Evolutionary conservation across 2,113 vertebrate species (phyloP), one percentile per base, ranked within the genome.

Genomic region (Ageneiosus marmoratus): DNA sequence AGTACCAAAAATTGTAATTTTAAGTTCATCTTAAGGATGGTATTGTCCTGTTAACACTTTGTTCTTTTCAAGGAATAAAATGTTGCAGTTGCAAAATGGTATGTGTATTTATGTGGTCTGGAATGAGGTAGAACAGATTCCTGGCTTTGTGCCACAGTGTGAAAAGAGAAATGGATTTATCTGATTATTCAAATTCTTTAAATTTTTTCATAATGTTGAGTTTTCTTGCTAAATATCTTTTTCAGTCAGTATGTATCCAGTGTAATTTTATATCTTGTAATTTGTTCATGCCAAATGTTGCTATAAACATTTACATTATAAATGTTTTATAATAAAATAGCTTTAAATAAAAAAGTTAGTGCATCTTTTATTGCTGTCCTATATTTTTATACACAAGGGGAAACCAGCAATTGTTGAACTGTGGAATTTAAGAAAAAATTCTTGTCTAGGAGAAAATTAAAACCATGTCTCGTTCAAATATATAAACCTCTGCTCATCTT

Each of bases 161-260:
- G 15, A 51, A 74, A 72, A n/a, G 5, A 73, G 24, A 50, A 53
- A 32, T 53, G 15, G 27, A 34, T 53, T 48, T 27, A 41, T 69
- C 37, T 24, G 1, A 12, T 69, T 73, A n/a, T 73, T 50, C 2
- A 73, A 50, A 18, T 73, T 50, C 50, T 50, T 0, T 3, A 5
- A 44, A 8, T 48, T 48, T 12, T 5, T 34, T 29, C 0, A 32
- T 20, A 32, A 51, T 51, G 32, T n/a, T n/a, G n/a, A n/a, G n/a
- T n/a, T n/a, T n/a, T n/a, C n/a, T n/a, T n/a, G n/a, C n/a, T 27
- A 18, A 41, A 41, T 41, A 41, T 41, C 18, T 13, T 70, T 70
- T 70, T 48, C 29, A 53, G 53, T 75, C 73, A 53, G 48, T 75
- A 75, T 75, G 73, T 34, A 75, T 75, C 53, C 50, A 75, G 5